phyloP scores from a whole-genome alignment of 2,797 vertebrate species.

The Alectoris magna region DNA sequence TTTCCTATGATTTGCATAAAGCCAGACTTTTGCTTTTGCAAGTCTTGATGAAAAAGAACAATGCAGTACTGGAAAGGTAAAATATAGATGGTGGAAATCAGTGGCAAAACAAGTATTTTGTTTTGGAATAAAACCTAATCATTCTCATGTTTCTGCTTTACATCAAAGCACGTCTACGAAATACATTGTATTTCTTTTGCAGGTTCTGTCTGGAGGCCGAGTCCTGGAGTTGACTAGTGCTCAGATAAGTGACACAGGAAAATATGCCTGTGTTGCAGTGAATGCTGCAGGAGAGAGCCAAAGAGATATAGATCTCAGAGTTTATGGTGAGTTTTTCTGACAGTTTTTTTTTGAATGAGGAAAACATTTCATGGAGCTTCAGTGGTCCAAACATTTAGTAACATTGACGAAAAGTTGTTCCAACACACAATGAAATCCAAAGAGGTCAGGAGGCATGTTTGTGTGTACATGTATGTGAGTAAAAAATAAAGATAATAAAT shows the following conservation, averaged over 20 bases:
- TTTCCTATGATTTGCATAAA: neutral
- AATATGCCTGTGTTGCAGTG: slow-evolving; percentile 93
- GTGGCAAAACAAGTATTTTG: neutral
- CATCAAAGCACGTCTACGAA: neutral
- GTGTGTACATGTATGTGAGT: neutral
- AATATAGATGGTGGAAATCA: neutral
- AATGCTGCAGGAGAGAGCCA: slow-evolving; percentile 95
- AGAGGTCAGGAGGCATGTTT: neutral
- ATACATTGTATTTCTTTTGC: neutral
- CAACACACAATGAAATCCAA: neutral
- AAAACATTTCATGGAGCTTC: neutral
- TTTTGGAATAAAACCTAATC: neutral
- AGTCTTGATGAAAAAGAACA: neutral
- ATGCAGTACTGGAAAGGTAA: neutral
- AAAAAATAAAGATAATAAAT: neutral
- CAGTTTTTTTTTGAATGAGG: too few species aligned
- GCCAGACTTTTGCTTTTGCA: neutral
- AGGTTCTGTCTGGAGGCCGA: slow-evolving; percentile 91
- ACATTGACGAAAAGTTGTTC: neutral
- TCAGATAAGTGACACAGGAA: slow-evolving; percentile 91
- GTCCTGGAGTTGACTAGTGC: slow-evolving; percentile 87
- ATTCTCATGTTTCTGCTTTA: neutral
- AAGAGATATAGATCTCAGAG: slow-evolving; percentile 86
- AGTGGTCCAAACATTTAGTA: neutral
- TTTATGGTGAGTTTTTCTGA: slow-evolving; percentile 86